Base-by-base conservation (phyloP, 1,140 invertebrate genomes). In the Leptoteleia sp. region DNA sequence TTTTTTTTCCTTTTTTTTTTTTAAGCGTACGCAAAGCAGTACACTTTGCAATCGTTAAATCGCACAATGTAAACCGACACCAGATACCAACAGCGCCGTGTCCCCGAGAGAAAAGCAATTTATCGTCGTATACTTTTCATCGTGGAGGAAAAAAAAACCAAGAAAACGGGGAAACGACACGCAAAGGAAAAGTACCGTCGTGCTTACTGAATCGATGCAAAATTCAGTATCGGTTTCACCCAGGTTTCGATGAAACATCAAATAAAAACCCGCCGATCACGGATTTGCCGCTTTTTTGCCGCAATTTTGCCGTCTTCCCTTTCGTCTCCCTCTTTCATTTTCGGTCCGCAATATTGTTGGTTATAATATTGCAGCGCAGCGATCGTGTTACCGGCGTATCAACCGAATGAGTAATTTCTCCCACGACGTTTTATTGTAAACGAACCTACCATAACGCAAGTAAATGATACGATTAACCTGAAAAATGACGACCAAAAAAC, bases 391-490 rank as follows among this genome's bases (percentile, higher is more conserved):
- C 64, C 4, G 4, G 7, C 17, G 38, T 67, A 67, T 67, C 48
- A 27, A 25, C 35, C n/a, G 16, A 42, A 43, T 38, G 16, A 25
- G 27, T 64, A 40, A 64, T 64, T 13, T 31, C 25, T 40, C 31
- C 52, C 22, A 33, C 29, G 15, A 35, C 47, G 37, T 52, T 65
- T 33, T 54, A 54, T 15, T 16, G 22, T 59, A 27, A 52, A 19
- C 29, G 6, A 48, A 33, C 38, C 54, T 38, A 29, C 52, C 8
- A 37, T 37, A 9, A 19, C 15, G 29, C 40, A 33, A 47, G 42
- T 40, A 70, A 45, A 40, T 37, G 67, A 71, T 62, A 50, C 59
- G 17, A 57, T 70, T 73, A 75, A 65, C 25, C 22, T 40, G 15
- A 61, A 48, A 38, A 62, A 48, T 50, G 16, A 48, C 17, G 12